A percentile compares a stretch with the other conserved stretches of the same genome.
phyloP scores from a whole-genome alignment of 2,888 invertebrate species.

The Allophyes oxyacanthae region DNA sequence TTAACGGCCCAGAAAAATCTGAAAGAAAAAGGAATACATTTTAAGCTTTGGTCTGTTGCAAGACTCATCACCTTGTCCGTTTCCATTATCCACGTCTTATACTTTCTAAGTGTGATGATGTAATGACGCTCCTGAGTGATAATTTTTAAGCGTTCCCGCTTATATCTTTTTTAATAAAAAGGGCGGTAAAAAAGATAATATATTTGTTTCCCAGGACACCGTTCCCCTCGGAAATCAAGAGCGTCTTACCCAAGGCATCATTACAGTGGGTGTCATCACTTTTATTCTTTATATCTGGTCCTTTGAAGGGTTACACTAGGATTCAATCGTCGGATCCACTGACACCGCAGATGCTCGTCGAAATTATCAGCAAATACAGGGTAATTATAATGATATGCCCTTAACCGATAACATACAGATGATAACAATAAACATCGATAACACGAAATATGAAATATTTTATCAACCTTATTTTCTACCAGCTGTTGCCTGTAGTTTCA shows the following conservation, averaged over 20 bases:
- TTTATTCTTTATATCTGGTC: slow-evolving; percentile 61
- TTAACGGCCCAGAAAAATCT: no score
- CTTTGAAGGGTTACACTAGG: slow-evolving; percentile 61
- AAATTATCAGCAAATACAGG: slow-evolving; percentile 67
- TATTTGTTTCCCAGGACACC: slow-evolving; percentile 53
- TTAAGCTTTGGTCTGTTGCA: no score
- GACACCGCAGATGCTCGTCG: slow-evolving; percentile 59
- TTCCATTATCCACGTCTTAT: no score
- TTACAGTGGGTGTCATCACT: slow-evolving; percentile 72
- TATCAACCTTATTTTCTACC: no score
- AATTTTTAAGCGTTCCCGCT: no score
- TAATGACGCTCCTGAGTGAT: no score
- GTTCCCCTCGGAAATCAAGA: slow-evolving; percentile 50
- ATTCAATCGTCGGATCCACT: slow-evolving; percentile 64
- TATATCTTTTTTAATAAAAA: no score
- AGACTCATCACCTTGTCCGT: no score
- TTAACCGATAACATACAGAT: slow-evolving; percentile 5
- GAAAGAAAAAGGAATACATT: no score
- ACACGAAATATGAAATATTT: background rate
- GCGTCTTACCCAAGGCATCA: slow-evolving; percentile 61
- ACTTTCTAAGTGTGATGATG: no score
- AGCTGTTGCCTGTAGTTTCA: no score
- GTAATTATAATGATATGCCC: slow-evolving; percentile 50
- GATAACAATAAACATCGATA: slow-evolving; percentile 3
- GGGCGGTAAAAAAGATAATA: background rate